These are phyloP conservation scores for Pithys albifrons DNA, from an alignment of 2,113 vertebrate genomes.

Conservation along the genomic window DNA sequence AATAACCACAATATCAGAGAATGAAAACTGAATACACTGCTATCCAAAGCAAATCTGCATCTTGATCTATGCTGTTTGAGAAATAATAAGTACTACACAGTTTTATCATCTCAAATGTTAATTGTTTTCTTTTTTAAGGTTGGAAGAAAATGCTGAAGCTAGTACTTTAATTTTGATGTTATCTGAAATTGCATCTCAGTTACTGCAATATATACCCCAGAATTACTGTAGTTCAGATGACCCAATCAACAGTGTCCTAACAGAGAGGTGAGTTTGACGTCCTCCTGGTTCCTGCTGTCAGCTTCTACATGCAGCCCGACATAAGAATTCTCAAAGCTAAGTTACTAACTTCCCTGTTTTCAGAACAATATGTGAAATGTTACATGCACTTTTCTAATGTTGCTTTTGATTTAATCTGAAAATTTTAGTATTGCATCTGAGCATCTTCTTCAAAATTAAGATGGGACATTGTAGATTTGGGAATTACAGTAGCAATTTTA, in stretches of 20 bases:
- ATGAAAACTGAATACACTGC: not conserved
- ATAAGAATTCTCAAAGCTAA: not conserved
- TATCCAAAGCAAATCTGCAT: not conserved
- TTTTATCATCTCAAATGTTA: not conserved
- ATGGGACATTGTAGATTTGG: not conserved
- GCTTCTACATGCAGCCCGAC: not conserved
- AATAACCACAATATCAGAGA: not conserved
- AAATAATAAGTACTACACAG: not conserved
- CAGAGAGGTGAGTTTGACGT: constrained; percentile 60
- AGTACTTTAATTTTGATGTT: not conserved
- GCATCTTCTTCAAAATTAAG: not conserved
- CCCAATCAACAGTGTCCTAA: not conserved
- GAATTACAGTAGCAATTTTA: not conserved
- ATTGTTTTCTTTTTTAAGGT: constrained; percentile 42
- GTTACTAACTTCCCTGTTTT: not conserved
- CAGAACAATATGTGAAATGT: not conserved
- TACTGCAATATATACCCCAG: constrained; percentile 14
- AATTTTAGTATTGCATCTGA: not conserved
- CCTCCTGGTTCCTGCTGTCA: rapidly evolving
- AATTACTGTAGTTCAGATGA: not conserved
- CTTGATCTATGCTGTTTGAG: not conserved
- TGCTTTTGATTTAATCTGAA: not conserved
- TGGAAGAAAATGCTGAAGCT: constrained; percentile 10
- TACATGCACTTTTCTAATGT: not conserved
- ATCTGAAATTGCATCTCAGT: constrained; percentile 11